Evolutionary conservation across 2,888 invertebrate genomes (phyloP).

Genomic region (Metallyticus violacea): DNA sequence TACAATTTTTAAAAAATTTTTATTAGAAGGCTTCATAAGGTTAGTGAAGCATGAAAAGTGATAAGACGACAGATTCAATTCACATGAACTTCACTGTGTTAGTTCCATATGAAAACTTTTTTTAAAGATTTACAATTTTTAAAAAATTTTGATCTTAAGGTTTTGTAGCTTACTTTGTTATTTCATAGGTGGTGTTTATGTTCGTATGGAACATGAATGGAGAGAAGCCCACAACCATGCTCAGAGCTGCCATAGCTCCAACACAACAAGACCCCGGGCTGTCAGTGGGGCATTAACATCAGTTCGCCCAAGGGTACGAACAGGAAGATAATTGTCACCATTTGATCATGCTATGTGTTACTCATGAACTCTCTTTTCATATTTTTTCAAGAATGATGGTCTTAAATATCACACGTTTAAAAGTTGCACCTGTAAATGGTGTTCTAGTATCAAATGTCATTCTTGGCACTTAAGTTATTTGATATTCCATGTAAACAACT

Average conservation of each 20-base stretch:
- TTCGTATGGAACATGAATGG: constrained; percentile 74
- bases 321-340: not conserved
- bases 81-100: too few relatives aligned
- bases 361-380: too few relatives aligned
- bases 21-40: too few relatives aligned
- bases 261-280: not conserved
- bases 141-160: too few relatives aligned
- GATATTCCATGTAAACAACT: not conserved
- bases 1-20: too few relatives aligned
- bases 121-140: too few relatives aligned
- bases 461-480: not conserved
- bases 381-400: too few relatives aligned
- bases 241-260: not conserved
- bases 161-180: not conserved
- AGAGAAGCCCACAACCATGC: constrained; percentile 50
- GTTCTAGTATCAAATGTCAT: not conserved
- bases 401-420: not conserved
- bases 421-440: not conserved
- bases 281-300: not conserved
- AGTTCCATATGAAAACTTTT: too few relatives aligned
- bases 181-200: constrained; percentile 67
- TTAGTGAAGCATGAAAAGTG: too few relatives aligned
- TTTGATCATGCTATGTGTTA: not conserved
- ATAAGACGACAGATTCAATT: too few relatives aligned
- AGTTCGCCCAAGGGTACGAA: not conserved